Percentiles rank a stretch among this genome's conserved stretches.
Conservation (phyloP, 2,888 invertebrate genomes). For the Ophioninae sp. region DNA sequence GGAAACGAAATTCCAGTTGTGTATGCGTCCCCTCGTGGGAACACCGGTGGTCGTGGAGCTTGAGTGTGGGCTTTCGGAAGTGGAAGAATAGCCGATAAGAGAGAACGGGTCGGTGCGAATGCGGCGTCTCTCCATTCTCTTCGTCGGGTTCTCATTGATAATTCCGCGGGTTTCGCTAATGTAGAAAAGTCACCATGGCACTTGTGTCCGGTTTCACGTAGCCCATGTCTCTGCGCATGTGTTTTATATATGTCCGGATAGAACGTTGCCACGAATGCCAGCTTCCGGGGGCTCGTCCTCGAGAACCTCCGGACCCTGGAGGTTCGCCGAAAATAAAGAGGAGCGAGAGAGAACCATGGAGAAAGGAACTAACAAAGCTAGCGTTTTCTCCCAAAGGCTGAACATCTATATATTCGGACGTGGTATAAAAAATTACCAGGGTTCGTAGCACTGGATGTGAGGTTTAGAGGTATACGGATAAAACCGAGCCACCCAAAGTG, state of each 20-base stretch:
- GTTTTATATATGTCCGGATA: constrained; percentile 41
- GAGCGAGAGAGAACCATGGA: constrained; percentile 20
- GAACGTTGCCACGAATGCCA: constrained; percentile 47
- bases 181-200: constrained; percentile 63
- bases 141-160: constrained; percentile 63
- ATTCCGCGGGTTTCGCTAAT: constrained; percentile 64
- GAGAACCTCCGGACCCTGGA: constrained; percentile 46
- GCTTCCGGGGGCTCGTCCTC: constrained; percentile 51
- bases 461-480: constrained; percentile 66
- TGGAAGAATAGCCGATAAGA: constrained; percentile 62
- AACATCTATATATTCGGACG: constrained; percentile 70
- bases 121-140: constrained; percentile 31
- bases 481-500: constrained; percentile 63
- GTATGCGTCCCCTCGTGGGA: constrained; percentile 22
- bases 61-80: constrained; percentile 8
- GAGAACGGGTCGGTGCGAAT: constrained; percentile 57
- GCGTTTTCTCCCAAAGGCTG: constrained; percentile 66
- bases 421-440: constrained; percentile 70
- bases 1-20: constrained; percentile 27
- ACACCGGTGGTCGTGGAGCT: constrained; percentile 27
- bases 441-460: constrained; percentile 64
- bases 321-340: constrained; percentile 60
- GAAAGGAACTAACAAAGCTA: constrained; percentile 72
- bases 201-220: constrained; percentile 57
- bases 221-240: constrained; percentile 22